Evolutionary conservation across 2,888 invertebrate genomes (phyloP), one percentile per base, ranked within the genome.

Genomic region (Lacanobia oleracea): DNA sequence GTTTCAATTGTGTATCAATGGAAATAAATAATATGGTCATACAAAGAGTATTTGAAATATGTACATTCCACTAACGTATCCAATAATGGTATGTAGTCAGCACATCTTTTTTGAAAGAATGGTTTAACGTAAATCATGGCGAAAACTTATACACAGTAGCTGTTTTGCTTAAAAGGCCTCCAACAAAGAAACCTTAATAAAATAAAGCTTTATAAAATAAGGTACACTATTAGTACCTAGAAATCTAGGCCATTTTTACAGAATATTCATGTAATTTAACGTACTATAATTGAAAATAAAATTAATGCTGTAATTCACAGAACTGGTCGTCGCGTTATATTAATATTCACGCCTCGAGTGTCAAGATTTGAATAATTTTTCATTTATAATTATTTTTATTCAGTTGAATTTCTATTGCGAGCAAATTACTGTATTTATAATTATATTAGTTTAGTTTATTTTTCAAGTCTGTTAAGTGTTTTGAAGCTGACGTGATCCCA

Each of bases 291-390:
- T 62, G 65, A 60, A 74, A 63, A 77, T 77, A 68, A 33, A 6
- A 80, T 82, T 12, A 77, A 77, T 61, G 40, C 51, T 53, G 61
- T 64, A 61, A 79, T 84, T 79, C 57, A 71, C 71, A 68, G 64
- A 73, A 79, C 77, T 68, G 65, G 65, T 71, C 65, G 70, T 63
- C 73, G 63, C 68, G 74, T 43, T 54, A 37, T 73, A 82, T 80
- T 82, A 82, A 79, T 82, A 83, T 86, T 86, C 84, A 65, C 75
- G 57, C 70, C 79, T 72, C 59, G 43, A 74, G 68, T 79, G 79
- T 75, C 73, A 77, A 75, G 69, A 79, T 81, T 77, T 76, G 60
- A 86, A 84, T 86, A 82, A 71, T 74, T 73, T 72, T 74, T 71
- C 23, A 75, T 79, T 81, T 78, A 79, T 81, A 72, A 75, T 81